A percentile compares a stretch with the other conserved stretches of the same genome.
Evolutionary conservation across 2,797 vertebrate genomes (phyloP).

Genomic region (Catostomus latipinnis): DNA sequence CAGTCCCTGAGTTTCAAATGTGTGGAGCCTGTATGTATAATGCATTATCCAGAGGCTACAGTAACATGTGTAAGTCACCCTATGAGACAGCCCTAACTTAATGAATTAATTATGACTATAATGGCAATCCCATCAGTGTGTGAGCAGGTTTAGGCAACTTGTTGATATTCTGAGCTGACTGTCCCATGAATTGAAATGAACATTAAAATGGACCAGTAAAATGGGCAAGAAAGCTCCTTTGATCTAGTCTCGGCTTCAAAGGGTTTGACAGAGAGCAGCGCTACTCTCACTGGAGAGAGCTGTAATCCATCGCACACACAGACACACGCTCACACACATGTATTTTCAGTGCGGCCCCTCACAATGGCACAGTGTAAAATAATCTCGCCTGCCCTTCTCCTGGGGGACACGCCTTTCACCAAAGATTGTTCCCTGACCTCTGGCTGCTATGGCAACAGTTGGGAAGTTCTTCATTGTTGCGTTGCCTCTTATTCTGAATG

Average conservation of each 20-base stretch:
- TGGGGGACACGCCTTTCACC: slow-evolving; percentile 37
- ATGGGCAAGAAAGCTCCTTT: slow-evolving; percentile 74
- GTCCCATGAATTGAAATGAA: slow-evolving; percentile 74
- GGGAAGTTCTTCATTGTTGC: slow-evolving; percentile 35
- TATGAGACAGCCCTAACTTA: slow-evolving; percentile 64
- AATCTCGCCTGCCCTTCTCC: slow-evolving; percentile 27
- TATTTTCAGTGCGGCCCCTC: slow-evolving; percentile 72
- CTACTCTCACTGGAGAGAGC: slow-evolving; percentile 20
- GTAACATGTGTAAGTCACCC: slow-evolving; percentile 61
- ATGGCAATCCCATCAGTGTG: slow-evolving; percentile 48
- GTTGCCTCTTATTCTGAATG: slow-evolving; percentile 22
- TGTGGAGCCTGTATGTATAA: slow-evolving; percentile 52
- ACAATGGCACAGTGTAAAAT: slow-evolving; percentile 70
- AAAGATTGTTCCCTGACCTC: slow-evolving; percentile 47
- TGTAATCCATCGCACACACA: slow-evolving; percentile 42
- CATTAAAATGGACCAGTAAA: slow-evolving; percentile 72
- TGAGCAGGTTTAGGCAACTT: slow-evolving; percentile 31
- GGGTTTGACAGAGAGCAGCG: slow-evolving; percentile 11
- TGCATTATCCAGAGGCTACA: slow-evolving; percentile 55
- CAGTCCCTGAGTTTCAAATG: slow-evolving; percentile 19
- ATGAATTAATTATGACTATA: slow-evolving; percentile 62
- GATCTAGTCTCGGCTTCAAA: slow-evolving; percentile 34
- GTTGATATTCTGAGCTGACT: slow-evolving; percentile 41
- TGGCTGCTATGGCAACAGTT: slow-evolving; percentile 43
- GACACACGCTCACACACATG: slow-evolving; percentile 31